A percentile compares a stretch with the other conserved stretches of the same genome.
These are phyloP conservation scores for Sapajus apella DNA, from an alignment of 2,113 vertebrate species.

Conservation along the genomic window DNA sequence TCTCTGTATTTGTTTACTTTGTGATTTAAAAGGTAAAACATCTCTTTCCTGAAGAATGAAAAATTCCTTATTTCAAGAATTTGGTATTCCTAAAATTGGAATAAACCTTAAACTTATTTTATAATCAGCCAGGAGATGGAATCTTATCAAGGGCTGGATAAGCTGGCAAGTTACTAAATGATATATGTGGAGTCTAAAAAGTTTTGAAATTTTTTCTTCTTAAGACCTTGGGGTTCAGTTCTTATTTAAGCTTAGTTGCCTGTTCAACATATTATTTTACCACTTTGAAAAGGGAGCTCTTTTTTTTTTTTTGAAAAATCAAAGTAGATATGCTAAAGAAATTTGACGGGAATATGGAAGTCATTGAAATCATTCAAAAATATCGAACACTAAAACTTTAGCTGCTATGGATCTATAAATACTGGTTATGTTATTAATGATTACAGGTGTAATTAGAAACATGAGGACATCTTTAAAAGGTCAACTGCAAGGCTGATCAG, in stretches of 20 bases:
- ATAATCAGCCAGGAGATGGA: conserved; percentile 62
- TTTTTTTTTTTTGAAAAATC: neutral
- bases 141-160: conserved; percentile 46
- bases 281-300: conserved; percentile 5
- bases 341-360: neutral
- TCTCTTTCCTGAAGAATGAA: neutral
- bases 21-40: neutral
- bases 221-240: neutral
- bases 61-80: neutral
- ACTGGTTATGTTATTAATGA: neutral
- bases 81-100: neutral
- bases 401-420: neutral
- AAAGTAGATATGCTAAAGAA: neutral
- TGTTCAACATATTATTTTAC: neutral
- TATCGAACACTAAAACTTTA: neutral
- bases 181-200: neutral
- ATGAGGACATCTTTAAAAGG: neutral
- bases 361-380: neutral
- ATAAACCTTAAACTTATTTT: neutral
- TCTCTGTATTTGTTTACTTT: neutral
- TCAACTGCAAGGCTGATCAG: neutral
- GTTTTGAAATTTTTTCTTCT: neutral
- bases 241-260: neutral
- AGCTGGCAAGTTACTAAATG: conserved; percentile 59
- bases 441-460: neutral